Percentiles rank a stretch among this genome's conserved stretches.
These are phyloP conservation scores for Sinocyclocheilus grahami DNA, from an alignment of 2,113 vertebrate species.

Conservation along the genomic window DNA sequence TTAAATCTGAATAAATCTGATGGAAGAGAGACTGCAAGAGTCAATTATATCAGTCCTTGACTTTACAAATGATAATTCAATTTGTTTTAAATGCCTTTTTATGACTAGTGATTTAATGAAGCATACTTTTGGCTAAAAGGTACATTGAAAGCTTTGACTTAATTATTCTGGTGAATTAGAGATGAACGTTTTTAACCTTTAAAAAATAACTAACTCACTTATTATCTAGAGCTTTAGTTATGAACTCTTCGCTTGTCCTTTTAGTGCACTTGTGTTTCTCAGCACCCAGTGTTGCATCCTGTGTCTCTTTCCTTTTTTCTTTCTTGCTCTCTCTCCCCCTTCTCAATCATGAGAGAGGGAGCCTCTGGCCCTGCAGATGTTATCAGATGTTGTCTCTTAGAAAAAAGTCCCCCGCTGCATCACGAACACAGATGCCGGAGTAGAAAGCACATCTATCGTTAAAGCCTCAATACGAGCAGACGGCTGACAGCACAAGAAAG, in stretches of 20 bases:
- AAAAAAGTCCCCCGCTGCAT: constrained; percentile 58
- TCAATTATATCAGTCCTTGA: not conserved
- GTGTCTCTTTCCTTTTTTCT: not conserved
- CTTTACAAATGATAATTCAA: not conserved
- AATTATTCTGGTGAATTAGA: not conserved
- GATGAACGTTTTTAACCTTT: not conserved
- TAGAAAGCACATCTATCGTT: constrained; percentile 42
- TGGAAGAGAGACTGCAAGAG: not conserved
- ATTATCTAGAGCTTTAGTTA: not conserved
- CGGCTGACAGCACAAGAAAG: constrained; percentile 33
- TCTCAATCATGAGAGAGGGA: constrained; percentile 38
- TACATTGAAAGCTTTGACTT: not conserved
- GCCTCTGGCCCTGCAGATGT: constrained; percentile 35
- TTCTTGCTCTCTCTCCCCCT: constrained; percentile 23
- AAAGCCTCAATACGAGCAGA: constrained; percentile 20
- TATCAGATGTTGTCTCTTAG: constrained; percentile 55
- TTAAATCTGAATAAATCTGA: constrained; percentile 6
- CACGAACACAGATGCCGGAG: constrained; percentile 42
- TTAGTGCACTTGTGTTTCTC: constrained; percentile 30
- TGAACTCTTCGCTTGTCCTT: constrained; percentile 3
- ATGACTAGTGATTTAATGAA: not conserved
- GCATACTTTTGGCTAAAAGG: not conserved
- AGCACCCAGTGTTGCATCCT: not conserved
- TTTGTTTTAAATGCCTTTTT: not conserved
- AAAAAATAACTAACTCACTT: not conserved